These are phyloP conservation scores for Cyprinella venusta DNA, from an alignment of 2,797 vertebrate species.

Conservation along the genomic window DNA sequence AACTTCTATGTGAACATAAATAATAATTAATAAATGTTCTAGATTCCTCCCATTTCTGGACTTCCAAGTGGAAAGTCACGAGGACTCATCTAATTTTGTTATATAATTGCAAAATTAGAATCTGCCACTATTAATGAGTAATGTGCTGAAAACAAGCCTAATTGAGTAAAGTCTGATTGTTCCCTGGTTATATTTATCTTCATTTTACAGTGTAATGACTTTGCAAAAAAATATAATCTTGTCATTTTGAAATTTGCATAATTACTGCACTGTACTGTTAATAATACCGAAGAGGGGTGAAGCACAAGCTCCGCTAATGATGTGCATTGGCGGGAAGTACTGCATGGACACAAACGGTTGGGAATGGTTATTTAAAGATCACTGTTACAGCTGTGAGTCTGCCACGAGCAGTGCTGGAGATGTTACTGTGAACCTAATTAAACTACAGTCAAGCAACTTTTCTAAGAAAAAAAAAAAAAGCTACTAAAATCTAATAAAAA, in stretches of 20 bases:
- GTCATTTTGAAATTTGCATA: constrained; percentile 36
- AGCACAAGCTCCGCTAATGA: constrained; percentile 14
- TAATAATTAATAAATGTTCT: background rate
- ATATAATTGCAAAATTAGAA: constrained; percentile 24
- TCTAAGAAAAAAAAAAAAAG: background rate
- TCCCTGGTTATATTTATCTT: constrained; percentile 30
- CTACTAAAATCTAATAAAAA: background rate
- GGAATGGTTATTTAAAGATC: constrained; percentile 37
- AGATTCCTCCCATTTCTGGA: constrained; percentile 3
- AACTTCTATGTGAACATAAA: constrained; percentile 12
- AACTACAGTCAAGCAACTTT: background rate
- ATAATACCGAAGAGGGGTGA: constrained; percentile 23
- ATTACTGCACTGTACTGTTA: constrained; percentile 30
- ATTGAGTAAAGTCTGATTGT: constrained; percentile 37
- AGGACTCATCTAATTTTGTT: constrained; percentile 2
- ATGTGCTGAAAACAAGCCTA: constrained; percentile 27
- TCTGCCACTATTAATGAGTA: constrained; percentile 20
- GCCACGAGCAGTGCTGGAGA: background rate
- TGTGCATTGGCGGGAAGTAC: background rate
- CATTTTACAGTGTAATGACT: constrained; percentile 38
- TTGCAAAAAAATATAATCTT: constrained; percentile 29
- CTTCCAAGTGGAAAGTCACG: background rate
- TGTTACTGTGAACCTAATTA: constrained; percentile 15
- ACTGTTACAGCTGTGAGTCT: constrained; percentile 9
- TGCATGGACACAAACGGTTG: constrained; percentile 10